These are phyloP conservation scores for Drosophila nikananu DNA, from an alignment of 1,140 invertebrate genomes.

Conservation along the genomic window DNA sequence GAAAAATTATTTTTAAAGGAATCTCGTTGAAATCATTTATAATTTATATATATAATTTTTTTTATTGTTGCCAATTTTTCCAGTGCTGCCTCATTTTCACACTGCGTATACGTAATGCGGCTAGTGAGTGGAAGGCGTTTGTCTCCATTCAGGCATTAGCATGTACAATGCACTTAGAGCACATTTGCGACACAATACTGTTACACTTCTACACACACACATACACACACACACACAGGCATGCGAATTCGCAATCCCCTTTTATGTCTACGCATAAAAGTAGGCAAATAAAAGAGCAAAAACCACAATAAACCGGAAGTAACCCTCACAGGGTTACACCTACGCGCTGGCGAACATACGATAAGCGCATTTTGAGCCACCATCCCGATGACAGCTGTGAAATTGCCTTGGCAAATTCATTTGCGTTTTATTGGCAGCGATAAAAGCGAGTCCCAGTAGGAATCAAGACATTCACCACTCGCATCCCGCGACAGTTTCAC, in stretches of 20 bases:
- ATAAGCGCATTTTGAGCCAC: constrained; percentile 66
- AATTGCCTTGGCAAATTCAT: constrained; percentile 68
- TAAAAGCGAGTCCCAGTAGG: constrained; percentile 41
- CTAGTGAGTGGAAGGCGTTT: constrained; percentile 34
- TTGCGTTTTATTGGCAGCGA: constrained; percentile 65
- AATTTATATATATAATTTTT: too few species aligned
- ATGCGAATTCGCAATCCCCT: constrained; percentile 7
- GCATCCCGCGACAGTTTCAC: constrained; percentile 25
- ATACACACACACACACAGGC: too few species aligned
- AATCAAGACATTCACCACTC: constrained; percentile 34
- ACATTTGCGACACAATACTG: constrained; percentile 62
- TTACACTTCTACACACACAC: constrained; percentile 9
- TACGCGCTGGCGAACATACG: constrained; percentile 34
- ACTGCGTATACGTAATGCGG: constrained; percentile 58
- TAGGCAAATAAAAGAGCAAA: constrained; percentile 72
- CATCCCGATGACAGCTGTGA: constrained; percentile 39
- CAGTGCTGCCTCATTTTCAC: constrained; percentile 34
- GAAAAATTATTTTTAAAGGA: too few species aligned
- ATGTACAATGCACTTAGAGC: constrained; percentile 70
- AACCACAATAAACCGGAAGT: constrained; percentile 77
- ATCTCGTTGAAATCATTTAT: too few species aligned
- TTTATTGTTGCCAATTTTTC: not conserved
- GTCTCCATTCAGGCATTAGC: constrained; percentile 65
- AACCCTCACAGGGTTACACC: constrained; percentile 35
- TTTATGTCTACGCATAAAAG: constrained; percentile 76